These are phyloP conservation scores for Arbacia lixula DNA, from an alignment of 53 echinoderm and acorn worm species.

Conservation along the genomic window DNA sequence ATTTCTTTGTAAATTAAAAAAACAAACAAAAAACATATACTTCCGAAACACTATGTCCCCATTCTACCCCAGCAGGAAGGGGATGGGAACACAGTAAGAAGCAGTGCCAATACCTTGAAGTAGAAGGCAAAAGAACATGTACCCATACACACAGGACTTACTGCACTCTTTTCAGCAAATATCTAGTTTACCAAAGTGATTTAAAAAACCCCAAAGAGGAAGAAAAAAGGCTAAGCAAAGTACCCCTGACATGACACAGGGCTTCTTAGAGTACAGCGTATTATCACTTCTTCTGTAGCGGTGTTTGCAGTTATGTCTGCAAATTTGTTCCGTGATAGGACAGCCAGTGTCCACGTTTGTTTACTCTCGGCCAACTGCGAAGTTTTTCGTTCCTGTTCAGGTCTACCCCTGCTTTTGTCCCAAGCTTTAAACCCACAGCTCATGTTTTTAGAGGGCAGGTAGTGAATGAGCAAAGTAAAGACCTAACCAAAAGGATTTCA, in stretches of 20 bases:
- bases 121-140: too few relatives aligned
- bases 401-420: constrained; percentile 4
- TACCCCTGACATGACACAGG: too few relatives aligned
- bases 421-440: constrained; percentile 1
- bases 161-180: constrained; percentile 7
- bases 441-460: constrained; percentile 26
- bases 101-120: too few relatives aligned
- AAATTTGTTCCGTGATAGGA: constrained; percentile 39
- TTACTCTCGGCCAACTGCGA: constrained; percentile 35
- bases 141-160: constrained; percentile 1
- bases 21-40: too few relatives aligned
- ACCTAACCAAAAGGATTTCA: too few relatives aligned
- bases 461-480: constrained; percentile 7
- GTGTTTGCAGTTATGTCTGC: constrained; percentile 2
- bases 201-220: too few relatives aligned
- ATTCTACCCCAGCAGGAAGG: too few relatives aligned
- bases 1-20: too few relatives aligned
- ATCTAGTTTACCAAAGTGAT: constrained; percentile 29
- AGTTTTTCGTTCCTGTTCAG: neutral
- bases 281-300: neutral
- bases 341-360: constrained; percentile 36
- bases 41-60: too few relatives aligned
- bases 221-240: too few relatives aligned
- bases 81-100: too few relatives aligned
- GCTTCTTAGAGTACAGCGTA: too few relatives aligned